phyloP scores from a whole-genome alignment of 2,888 invertebrate species.

The Barypeithes pellucidus region DNA sequence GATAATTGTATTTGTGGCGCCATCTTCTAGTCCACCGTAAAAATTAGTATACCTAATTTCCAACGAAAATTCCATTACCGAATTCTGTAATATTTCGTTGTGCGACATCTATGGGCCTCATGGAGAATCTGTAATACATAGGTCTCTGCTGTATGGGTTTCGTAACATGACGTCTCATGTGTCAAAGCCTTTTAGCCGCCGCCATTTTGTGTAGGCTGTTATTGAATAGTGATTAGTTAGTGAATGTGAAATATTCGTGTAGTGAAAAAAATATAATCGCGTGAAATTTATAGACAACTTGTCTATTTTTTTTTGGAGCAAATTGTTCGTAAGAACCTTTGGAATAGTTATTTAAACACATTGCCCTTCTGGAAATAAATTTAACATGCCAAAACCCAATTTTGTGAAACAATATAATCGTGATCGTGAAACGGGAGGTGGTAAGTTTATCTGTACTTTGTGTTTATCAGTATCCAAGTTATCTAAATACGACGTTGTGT shows the following conservation, averaged over 20 bases:
- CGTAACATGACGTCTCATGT: too few relatives aligned
- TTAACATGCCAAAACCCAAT: conserved; percentile 38
- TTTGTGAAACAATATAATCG: conserved; percentile 23
- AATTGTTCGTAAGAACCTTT: neutral
- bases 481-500: too few relatives aligned
- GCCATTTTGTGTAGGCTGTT: too few relatives aligned
- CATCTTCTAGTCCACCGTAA: neutral
- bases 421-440: conserved; percentile 32
- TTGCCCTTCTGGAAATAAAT: neutral
- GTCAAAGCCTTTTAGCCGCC: too few relatives aligned
- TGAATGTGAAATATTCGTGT: neutral
- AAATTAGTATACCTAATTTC: neutral
- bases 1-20: neutral
- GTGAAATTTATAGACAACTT: neutral
- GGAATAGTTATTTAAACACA: neutral
- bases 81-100: neutral
- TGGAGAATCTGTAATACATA: too few relatives aligned
- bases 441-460: conserved; percentile 6
- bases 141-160: too few relatives aligned
- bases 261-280: neutral
- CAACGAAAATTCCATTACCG: neutral
- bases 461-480: neutral
- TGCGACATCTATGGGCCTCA: neutral
- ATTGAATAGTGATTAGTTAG: too few relatives aligned
- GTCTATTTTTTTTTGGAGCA: neutral